Conservation (phyloP, 2,113 vertebrate genomes). For the rabbit (Oryctolagus cuniculus) region DNA sequence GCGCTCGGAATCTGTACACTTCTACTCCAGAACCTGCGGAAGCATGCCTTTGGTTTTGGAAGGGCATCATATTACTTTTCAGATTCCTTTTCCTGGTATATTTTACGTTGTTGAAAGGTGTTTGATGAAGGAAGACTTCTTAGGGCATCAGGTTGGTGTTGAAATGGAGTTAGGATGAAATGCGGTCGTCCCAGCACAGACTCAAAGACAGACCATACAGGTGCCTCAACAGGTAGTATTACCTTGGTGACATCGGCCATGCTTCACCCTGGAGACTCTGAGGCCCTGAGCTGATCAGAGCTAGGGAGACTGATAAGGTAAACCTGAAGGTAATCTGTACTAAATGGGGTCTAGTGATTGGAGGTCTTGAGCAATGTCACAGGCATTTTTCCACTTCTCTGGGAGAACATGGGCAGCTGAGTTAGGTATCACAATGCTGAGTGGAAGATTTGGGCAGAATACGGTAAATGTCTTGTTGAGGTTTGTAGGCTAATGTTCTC, state of each 20-base stretch:
- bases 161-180: background rate
- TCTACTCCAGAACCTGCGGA: background rate
- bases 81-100: background rate
- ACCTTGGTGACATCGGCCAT: background rate
- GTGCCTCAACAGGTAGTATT: background rate
- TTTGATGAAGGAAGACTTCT: background rate
- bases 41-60: background rate
- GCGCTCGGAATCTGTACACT: background rate
- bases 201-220: background rate
- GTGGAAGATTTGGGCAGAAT: background rate
- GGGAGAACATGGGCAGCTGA: background rate
- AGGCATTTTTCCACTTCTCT: background rate
- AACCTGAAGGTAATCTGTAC: background rate
- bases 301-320: background rate
- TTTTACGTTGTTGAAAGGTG: conserved; percentile 19
- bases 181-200: background rate
- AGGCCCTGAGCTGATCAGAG: background rate
- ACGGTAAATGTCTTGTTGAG: background rate
- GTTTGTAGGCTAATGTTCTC: background rate
- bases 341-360: background rate
- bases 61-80: background rate
- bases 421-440: background rate
- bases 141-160: background rate
- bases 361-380: background rate
- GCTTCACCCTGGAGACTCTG: background rate